phyloP scores from a whole-genome alignment of 2,797 vertebrate genomes.

The Eurystomus glaucurus region DNA sequence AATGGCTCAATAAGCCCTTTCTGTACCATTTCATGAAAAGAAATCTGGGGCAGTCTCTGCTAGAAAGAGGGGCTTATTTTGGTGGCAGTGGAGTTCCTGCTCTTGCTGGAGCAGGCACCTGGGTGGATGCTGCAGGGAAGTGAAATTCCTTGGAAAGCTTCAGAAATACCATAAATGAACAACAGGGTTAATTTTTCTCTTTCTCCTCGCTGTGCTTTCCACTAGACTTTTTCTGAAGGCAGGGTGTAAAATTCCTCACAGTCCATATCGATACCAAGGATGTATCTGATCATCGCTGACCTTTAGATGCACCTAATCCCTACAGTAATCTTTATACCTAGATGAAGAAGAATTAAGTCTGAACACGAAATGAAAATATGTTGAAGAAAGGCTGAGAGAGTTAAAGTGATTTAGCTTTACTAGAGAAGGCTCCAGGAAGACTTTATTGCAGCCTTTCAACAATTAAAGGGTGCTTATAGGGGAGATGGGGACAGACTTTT shows the following conservation, averaged over 20 bases:
- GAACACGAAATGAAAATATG: neutral
- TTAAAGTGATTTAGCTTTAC: neutral
- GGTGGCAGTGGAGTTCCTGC: accelerated
- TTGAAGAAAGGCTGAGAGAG: neutral
- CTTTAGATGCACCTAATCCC: neutral
- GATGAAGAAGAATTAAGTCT: neutral
- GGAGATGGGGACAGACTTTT: neutral
- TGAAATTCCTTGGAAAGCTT: neutral
- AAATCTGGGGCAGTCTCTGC: neutral
- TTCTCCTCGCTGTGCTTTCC: neutral
- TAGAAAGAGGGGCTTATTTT: neutral
- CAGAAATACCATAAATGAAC: neutral
- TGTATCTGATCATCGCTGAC: neutral
- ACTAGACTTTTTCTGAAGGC: neutral
- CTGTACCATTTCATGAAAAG: neutral
- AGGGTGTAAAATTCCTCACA: neutral
- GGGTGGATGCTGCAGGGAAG: neutral
- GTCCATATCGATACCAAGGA: neutral
- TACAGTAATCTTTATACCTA: neutral
- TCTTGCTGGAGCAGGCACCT: neutral
- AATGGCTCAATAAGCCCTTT: neutral
- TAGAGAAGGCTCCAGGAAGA: neutral
- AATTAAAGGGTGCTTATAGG: neutral
- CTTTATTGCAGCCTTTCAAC: neutral
- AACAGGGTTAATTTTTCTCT: neutral